Conservation (phyloP, 2,797 vertebrate genomes). For the Oreortyx pictus region DNA sequence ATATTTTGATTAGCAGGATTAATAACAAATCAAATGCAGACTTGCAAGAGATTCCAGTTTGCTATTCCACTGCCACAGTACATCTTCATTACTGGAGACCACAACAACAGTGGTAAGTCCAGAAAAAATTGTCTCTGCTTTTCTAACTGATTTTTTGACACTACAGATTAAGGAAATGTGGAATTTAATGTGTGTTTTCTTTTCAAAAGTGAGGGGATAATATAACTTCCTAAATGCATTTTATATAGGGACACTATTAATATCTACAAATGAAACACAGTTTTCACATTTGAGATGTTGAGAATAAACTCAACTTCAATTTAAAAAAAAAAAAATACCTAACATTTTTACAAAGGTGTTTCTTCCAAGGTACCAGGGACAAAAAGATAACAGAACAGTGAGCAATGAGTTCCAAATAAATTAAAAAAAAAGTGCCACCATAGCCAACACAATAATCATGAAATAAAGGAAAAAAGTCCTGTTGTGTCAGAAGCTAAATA, state of each 20-base stretch:
- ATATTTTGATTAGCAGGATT: conserved; percentile 32
- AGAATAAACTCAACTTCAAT: neutral
- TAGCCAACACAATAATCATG: neutral
- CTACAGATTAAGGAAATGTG: neutral
- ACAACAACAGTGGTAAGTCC: neutral
- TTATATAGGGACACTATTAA: neutral
- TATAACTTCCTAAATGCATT: neutral
- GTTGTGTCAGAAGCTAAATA: neutral
- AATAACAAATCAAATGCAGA: conserved; percentile 29
- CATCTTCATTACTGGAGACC: neutral
- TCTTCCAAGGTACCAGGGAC: neutral
- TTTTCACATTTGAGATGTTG: neutral
- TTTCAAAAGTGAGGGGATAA: neutral
- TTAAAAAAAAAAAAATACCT: neutral
- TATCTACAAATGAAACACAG: neutral
- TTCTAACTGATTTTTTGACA: neutral
- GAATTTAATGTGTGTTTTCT: neutral
- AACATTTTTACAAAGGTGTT: neutral
- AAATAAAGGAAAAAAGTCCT: neutral
- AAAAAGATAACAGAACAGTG: neutral
- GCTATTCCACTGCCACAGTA: neutral
- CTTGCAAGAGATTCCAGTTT: neutral
- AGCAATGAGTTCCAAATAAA: neutral
- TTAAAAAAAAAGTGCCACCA: neutral
- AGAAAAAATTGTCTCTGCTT: neutral